Evolutionary conservation across 2,888 invertebrate species (phyloP).

Genomic region (Nephrotoma guestfalica): DNA sequence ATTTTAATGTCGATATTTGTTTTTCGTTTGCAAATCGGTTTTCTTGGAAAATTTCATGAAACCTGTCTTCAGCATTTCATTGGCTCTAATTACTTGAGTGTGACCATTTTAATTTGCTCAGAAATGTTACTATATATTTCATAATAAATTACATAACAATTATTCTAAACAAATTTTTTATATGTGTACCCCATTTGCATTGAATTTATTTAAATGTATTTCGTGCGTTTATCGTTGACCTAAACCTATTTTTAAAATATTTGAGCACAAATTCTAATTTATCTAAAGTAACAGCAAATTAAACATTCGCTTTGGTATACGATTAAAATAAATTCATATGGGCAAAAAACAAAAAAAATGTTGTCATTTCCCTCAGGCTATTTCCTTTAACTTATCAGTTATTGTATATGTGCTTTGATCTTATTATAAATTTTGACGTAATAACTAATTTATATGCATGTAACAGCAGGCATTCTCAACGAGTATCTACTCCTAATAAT

Average conservation of each 20-base stretch:
- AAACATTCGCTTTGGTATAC: background rate
- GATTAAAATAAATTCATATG: background rate
- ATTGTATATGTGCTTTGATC: background rate
- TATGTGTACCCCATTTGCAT: too few relatives aligned
- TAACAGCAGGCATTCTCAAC: background rate
- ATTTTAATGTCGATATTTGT: background rate
- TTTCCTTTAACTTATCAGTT: background rate
- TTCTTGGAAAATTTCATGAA: background rate
- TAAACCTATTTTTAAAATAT: too few relatives aligned
- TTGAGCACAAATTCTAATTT: too few relatives aligned
- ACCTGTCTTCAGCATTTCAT: background rate
- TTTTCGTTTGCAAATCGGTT: background rate
- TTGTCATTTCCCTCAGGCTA: background rate
- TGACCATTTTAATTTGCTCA: background rate
- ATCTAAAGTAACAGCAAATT: too few relatives aligned
- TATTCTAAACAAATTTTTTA: background rate
- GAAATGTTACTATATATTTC: background rate
- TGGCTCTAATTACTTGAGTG: background rate
- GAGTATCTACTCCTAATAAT: background rate
- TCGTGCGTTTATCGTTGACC: background rate
- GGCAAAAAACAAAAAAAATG: background rate
- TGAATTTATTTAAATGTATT: background rate
- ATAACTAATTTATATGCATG: background rate
- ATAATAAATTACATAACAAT: background rate
- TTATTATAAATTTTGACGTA: background rate